These are phyloP conservation scores for Sanderia malayensis DNA, from an alignment of 30 jellyfish, hydroid and myxozoan genomes.

Conservation along the genomic window DNA sequence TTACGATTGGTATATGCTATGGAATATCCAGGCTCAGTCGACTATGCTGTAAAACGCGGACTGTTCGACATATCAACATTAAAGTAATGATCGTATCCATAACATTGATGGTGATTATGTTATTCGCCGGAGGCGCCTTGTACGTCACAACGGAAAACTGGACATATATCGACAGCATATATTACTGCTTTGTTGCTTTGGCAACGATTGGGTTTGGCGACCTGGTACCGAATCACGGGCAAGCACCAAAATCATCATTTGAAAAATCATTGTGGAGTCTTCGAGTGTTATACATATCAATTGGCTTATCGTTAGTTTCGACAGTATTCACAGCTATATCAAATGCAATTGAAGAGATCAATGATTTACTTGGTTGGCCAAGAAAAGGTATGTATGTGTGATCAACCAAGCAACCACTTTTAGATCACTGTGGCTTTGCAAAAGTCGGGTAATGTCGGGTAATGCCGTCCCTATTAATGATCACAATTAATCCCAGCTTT, in stretches of 20 bases:
- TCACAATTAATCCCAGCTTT: no score
- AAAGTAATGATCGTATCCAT: constrained; percentile 91
- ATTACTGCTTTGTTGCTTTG: constrained; percentile 96
- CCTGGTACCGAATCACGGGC: constrained; percentile 96
- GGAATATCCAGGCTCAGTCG: constrained; percentile 72
- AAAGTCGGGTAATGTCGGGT: no score
- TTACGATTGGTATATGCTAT: constrained; percentile 81
- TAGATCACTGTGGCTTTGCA: no score
- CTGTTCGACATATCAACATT: constrained; percentile 77
- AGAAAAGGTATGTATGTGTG: constrained; percentile 80
- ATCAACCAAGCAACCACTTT: no score
- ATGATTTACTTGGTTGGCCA: constrained; percentile 69
- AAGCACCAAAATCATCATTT: constrained; percentile 84
- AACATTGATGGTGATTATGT: constrained; percentile 80
- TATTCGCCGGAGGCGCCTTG: constrained; percentile 85
- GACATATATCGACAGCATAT: constrained; percentile 91
- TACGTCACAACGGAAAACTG: constrained; percentile 91
- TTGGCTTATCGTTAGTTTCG: constrained; percentile 91
- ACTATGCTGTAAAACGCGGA: constrained; percentile 54
- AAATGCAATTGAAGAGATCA: constrained; percentile 94
- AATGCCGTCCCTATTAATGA: no score
- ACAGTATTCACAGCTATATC: constrained; percentile 97
- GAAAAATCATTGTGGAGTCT: constrained; percentile 96
- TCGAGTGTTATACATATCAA: constrained; percentile 78
- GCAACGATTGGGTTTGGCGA: constrained; percentile 99